phyloP scores from a whole-genome alignment of 2,797 vertebrate species.

The Taeniopygia guttata region DNA sequence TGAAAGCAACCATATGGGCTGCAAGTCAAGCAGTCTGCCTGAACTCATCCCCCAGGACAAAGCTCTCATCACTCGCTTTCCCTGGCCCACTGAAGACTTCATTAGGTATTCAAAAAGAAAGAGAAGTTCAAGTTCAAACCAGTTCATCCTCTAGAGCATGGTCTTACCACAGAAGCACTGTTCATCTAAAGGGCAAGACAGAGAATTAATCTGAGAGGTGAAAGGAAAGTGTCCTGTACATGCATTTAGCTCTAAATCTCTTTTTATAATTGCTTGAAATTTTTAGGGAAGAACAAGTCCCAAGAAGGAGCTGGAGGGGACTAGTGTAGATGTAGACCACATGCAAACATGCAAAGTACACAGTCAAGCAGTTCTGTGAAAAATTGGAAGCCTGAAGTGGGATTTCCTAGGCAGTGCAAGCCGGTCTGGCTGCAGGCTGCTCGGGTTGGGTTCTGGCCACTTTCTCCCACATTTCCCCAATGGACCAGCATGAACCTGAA shows the following conservation, averaged over 20 bases:
- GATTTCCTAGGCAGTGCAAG: background rate
- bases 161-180: background rate
- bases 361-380: background rate
- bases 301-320: background rate
- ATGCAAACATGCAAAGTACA: background rate
- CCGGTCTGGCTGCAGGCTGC: background rate
- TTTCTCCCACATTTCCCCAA: background rate
- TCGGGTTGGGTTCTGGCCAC: background rate
- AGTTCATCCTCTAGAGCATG: background rate
- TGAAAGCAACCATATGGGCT: constrained; percentile 1
- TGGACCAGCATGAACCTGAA: background rate
- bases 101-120: background rate
- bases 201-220: background rate
- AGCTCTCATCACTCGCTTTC: background rate
- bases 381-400: background rate
- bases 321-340: background rate
- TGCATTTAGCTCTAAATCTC: background rate
- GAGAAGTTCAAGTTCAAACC: background rate
- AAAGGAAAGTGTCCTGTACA: background rate
- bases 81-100: background rate
- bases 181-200: background rate
- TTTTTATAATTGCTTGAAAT: background rate
- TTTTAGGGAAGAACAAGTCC: background rate
- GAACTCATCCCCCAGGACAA: background rate
- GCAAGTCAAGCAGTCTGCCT: background rate